Conservation (phyloP, 2,113 vertebrate species). For the Mionectes macconnelli region DNA sequence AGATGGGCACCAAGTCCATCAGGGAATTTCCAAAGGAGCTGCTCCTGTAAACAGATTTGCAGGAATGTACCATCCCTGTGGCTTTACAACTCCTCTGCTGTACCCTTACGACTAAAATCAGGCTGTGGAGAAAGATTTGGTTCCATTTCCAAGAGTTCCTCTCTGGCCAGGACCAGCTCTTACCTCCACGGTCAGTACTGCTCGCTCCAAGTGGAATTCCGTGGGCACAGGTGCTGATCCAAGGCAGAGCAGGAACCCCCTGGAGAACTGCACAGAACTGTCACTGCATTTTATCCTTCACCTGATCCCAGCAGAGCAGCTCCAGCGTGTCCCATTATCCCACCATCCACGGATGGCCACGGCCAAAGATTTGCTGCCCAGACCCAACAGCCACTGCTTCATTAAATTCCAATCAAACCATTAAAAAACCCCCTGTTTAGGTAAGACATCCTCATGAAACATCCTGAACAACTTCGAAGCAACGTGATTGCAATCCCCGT, state of each 20-base stretch:
- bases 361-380: not conserved
- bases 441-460: not conserved
- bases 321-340: not conserved
- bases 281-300: not conserved
- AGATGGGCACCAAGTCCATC: not conserved
- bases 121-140: not conserved
- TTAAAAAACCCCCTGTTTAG: not conserved
- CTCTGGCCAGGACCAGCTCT: not conserved
- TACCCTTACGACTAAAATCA: not conserved
- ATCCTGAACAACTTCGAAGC: not conserved
- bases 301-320: not conserved
- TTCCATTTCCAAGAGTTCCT: not conserved
- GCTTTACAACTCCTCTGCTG: rapidly evolving
- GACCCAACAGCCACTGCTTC: not conserved
- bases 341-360: not conserved
- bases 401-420: not conserved
- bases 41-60: not conserved
- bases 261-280: not conserved
- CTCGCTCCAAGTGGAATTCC: rapidly evolving
- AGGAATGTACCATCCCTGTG: not conserved
- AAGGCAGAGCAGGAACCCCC: not conserved
- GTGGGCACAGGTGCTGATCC: rapidly evolving
- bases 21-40: not conserved
- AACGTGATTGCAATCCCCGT: not conserved
- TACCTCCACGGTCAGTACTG: rapidly evolving